Evolutionary conservation across 1,140 invertebrate species (phyloP).

Genomic region (Oedothorax gibbosus): DNA sequence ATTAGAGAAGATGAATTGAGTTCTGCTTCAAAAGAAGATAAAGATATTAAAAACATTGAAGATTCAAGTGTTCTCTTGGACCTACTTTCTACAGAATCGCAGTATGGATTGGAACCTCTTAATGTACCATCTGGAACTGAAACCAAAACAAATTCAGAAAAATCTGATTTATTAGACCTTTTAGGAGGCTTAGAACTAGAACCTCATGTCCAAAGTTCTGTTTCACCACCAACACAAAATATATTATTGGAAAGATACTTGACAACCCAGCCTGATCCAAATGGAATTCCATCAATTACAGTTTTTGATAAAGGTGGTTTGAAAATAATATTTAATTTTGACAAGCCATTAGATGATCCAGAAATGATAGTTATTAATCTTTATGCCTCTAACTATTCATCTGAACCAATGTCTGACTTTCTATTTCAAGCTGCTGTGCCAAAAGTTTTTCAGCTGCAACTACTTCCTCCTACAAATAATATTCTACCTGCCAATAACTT

Average conservation of each 20-base stretch:
- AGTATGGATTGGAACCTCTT: neutral
- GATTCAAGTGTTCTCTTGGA: neutral
- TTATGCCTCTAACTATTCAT: slow-evolving; percentile 80
- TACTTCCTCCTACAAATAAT: slow-evolving; percentile 90
- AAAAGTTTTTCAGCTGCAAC: slow-evolving; percentile 77
- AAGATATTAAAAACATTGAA: neutral
- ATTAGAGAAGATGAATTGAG: slow-evolving; percentile 1
- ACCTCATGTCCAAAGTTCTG: neutral
- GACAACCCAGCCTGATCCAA: neutral
- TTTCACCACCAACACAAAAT: neutral
- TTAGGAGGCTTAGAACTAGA: neutral
- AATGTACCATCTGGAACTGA: neutral
- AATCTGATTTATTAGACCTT: neutral
- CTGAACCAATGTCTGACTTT: slow-evolving; percentile 85
- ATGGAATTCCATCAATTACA: slow-evolving; percentile 73
- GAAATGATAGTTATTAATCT: slow-evolving; percentile 84
- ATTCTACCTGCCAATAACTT: slow-evolving; percentile 77
- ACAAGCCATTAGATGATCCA: slow-evolving; percentile 74
- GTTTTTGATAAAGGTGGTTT: slow-evolving; percentile 89
- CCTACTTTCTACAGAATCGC: too few species aligned
- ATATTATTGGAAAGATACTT: neutral
- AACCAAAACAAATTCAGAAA: neutral
- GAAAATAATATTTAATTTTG: slow-evolving; percentile 82
- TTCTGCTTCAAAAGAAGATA: neutral
- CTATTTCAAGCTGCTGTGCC: slow-evolving; percentile 96